Evolutionary conservation across 1,140 invertebrate species (phyloP).

Genomic region (Dendroctonus valens): DNA sequence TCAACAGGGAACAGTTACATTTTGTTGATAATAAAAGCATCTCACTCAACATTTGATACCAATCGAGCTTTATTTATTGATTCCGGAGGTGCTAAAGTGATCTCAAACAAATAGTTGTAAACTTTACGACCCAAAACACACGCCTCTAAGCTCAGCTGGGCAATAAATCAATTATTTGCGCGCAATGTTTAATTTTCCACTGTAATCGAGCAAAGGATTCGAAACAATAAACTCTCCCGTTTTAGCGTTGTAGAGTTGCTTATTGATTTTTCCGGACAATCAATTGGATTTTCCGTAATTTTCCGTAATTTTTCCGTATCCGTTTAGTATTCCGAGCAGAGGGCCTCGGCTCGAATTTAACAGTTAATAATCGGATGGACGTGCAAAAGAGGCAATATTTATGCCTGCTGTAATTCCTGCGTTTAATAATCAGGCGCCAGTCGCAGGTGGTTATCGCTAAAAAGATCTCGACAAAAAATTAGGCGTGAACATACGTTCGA

Average conservation of each 20-base stretch:
- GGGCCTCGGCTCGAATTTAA: too few relatives aligned
- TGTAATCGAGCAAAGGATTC: conserved; percentile 19
- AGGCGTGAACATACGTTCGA: too few relatives aligned
- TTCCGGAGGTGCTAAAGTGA: not conserved
- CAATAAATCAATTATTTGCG: conserved; percentile 24
- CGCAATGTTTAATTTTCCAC: conserved; percentile 28
- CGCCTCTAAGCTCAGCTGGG: not conserved
- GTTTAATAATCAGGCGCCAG: too few relatives aligned
- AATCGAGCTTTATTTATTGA: not conserved
- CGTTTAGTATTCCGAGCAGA: too few relatives aligned
- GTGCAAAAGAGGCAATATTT: too few relatives aligned
- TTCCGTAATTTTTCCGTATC: too few relatives aligned
- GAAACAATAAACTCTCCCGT: conserved; percentile 20
- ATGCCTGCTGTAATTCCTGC: too few relatives aligned
- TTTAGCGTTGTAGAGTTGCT: not conserved
- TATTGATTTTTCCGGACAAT: not conserved
- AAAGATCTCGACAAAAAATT: too few relatives aligned
- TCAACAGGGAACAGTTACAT: too few relatives aligned
- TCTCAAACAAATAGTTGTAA: conserved; percentile 7
- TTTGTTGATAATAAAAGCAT: not conserved
- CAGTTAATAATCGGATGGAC: too few relatives aligned
- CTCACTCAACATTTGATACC: not conserved
- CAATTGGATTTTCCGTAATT: not conserved
- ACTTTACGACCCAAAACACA: conserved; percentile 16
- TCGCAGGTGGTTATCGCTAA: too few relatives aligned